phyloP scores from a whole-genome alignment of 2,797 vertebrate species.

The Bryconaethiops microstoma region DNA sequence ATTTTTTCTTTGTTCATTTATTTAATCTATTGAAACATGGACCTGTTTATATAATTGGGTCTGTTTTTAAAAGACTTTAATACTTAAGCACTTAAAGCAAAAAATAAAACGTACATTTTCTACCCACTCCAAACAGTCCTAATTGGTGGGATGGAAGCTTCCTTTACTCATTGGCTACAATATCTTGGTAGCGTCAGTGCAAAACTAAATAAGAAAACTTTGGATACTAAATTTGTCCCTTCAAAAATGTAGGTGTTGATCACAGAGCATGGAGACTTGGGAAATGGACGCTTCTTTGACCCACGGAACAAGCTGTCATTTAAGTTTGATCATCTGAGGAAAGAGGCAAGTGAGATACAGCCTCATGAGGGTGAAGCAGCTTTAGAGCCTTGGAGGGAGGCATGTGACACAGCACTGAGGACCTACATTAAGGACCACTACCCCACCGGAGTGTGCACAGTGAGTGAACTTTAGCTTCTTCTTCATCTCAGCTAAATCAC shows the following conservation, averaged over 20 bases:
- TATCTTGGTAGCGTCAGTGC: not conserved
- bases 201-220: not conserved
- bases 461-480: constrained; percentile 59
- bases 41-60: not conserved
- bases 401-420: constrained; percentile 85
- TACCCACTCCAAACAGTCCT: too few relatives aligned
- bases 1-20: not conserved
- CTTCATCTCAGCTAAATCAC: not conserved
- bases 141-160: not conserved
- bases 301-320: constrained; percentile 93
- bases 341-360: constrained; percentile 88
- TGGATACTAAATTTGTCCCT: not conserved
- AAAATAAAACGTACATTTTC: not conserved
- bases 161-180: not conserved
- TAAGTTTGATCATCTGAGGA: constrained; percentile 94
- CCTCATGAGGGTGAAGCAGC: constrained; percentile 81
- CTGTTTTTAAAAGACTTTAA: too few relatives aligned
- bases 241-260: constrained; percentile 84
- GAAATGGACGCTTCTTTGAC: constrained; percentile 92
- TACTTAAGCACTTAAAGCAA: not conserved
- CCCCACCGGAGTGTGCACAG: constrained; percentile 90
- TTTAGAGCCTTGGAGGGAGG: constrained; percentile 86
- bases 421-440: constrained; percentile 95
- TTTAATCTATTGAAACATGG: not conserved
- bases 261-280: constrained; percentile 93